Evolutionary conservation across 2,113 vertebrate genomes (phyloP).

Genomic region (Nansenia antarctica): DNA sequence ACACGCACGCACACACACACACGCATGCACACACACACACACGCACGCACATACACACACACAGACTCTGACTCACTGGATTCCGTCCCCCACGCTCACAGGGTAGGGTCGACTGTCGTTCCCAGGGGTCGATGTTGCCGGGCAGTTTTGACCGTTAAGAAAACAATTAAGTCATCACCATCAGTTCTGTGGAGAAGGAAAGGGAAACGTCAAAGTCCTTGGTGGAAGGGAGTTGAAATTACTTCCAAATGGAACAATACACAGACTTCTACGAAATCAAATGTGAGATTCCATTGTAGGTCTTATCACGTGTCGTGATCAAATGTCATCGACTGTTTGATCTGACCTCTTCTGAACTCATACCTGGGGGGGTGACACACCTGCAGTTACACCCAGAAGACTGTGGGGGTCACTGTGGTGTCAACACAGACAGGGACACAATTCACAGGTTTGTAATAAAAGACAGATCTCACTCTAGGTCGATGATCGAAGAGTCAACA

Average conservation of each 20-base stretch:
- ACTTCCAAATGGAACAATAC: conserved; percentile 48
- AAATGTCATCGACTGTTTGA: conserved; percentile 4
- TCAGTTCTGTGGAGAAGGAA: conserved; percentile 36
- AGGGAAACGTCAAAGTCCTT: conserved; percentile 39
- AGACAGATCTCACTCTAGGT: no score
- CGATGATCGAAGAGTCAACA: no score
- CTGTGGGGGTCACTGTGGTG: not conserved
- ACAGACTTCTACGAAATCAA: conserved; percentile 10
- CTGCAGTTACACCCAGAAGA: not conserved
- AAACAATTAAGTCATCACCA: conserved; percentile 63
- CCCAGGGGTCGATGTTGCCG: conserved; percentile 48
- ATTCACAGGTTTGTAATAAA: no score
- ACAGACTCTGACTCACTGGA: conserved; percentile 41
- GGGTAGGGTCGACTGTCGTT: conserved; percentile 37
- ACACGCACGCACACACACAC: conserved; percentile 1
- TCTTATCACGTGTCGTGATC: not conserved
- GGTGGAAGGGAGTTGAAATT: conserved; percentile 38
- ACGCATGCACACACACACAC: not conserved
- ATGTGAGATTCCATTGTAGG: conserved; percentile 13
- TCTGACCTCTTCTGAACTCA: not conserved
- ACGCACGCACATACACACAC: conserved; percentile 5
- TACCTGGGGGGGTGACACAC: not conserved
- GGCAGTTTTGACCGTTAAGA: conserved; percentile 41
- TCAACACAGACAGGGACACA: not conserved
- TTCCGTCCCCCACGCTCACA: conserved; percentile 33